phyloP scores from a whole-genome alignment of 2,888 invertebrate genomes.

The Uloborus plumipes region DNA sequence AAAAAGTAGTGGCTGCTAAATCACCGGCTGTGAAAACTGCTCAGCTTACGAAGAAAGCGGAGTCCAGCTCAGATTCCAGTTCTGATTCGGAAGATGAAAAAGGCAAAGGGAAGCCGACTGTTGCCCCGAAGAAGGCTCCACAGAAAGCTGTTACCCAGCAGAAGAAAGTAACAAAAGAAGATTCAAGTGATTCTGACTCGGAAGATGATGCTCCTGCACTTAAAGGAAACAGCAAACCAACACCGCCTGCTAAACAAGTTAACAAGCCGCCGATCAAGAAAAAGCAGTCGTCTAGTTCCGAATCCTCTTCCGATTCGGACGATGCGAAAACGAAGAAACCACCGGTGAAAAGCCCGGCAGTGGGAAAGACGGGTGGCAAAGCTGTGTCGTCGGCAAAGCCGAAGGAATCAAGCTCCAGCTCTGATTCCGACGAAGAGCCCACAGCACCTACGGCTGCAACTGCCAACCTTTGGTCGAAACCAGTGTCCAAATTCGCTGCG shows the following conservation, averaged over 20 bases:
- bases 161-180: neutral
- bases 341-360: neutral
- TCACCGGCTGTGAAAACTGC: too few species aligned
- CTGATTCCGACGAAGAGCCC: constrained; percentile 36
- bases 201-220: neutral
- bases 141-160: neutral
- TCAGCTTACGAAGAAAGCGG: constrained; percentile 40
- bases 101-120: neutral
- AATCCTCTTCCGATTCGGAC: too few species aligned
- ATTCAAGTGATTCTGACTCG: neutral
- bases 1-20: constrained; percentile 58
- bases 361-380: neutral
- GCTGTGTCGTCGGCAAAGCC: neutral
- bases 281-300: too few species aligned
- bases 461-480: constrained; percentile 2
- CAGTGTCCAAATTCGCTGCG: constrained; percentile 29
- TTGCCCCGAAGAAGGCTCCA: neutral
- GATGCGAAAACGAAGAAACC: neutral
- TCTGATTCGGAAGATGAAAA: constrained; percentile 29
- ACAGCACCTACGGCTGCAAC: neutral
- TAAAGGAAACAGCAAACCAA: too few species aligned
- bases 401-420: constrained; percentile 25
- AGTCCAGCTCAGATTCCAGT: constrained; percentile 42
- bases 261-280: too few species aligned
- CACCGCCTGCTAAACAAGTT: too few species aligned